Evolutionary conservation across 2,888 invertebrate species (phyloP), one percentile per base, ranked within the genome.

Genomic region (Coenonympha arcania): DNA sequence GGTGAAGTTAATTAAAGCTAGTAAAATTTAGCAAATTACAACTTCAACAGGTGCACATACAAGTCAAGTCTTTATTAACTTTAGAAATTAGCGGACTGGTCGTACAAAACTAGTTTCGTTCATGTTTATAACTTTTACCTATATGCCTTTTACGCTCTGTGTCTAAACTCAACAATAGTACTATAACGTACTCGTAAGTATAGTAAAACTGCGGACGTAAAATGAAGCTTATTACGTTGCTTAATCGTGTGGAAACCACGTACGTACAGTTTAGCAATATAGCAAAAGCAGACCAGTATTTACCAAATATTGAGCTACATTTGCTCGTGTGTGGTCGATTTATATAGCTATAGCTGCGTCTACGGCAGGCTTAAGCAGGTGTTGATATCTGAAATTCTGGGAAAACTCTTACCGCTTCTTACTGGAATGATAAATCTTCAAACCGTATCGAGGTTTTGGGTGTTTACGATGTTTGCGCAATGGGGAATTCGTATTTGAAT

Each of bases 391-490:
- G 16, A 6, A 16, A n/a, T 19, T 16, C 13, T 18, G 8, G 9
- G 19, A 18, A 34, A 18, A n/a, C 18, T 19, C 34, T 34, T 22
- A 18, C 19, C 11, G 15, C 6, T 42, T 33, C 4, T 40, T 28
- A 20, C 31, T 13, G 36, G 42, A 48, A 52, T 43, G 56, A 57
- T 44, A 54, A 50, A 58, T 37, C 43, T 44, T 28, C 45, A 33
- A 44, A 46, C 48, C 50, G 47, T 36, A 2, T 15, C 39, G 16
- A 42, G 22, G 24, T 41, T 58, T 60, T 33, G 31, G 59, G 56
- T 60, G 57, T 28, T 44, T 46, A 46, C 41, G 42, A 55, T 48
- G 49, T 54, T 34, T 57, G 56, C 56, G 53, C n/a, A 36, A 36
- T 36, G 20, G 36, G 11, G 2, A 36, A 36, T 36, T 36, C 19